These are phyloP conservation scores for Amazona guildingii DNA, from an alignment of 2,113 vertebrate genomes.

Conservation along the genomic window DNA sequence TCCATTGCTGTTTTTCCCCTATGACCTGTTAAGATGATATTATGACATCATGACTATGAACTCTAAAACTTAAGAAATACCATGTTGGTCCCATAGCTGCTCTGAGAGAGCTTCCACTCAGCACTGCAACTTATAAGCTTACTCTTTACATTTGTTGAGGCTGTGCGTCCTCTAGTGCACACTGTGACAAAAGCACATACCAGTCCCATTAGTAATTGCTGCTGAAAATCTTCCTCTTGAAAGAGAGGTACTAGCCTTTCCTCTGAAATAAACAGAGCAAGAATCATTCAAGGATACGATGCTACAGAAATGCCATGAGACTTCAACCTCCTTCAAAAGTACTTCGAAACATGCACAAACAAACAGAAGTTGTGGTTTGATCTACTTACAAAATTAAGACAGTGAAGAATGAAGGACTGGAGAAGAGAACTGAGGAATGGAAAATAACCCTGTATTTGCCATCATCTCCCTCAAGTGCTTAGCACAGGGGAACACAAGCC, in stretches of 20 bases:
- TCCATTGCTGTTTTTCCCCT: not conserved
- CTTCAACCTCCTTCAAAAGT: not conserved
- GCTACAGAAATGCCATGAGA: not conserved
- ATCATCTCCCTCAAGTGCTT: not conserved
- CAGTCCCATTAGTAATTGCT: conserved; percentile 87
- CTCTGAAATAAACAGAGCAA: conserved; percentile 75
- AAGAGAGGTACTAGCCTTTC: conserved; percentile 86
- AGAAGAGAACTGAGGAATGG: not conserved
- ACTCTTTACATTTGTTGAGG: not conserved
- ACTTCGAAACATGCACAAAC: not conserved
- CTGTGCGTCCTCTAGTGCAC: not conserved
- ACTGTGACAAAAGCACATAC: conserved; percentile 73
- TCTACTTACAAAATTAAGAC: not conserved
- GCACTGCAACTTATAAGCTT: not conserved
- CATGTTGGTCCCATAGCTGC: not conserved
- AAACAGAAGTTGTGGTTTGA: not conserved
- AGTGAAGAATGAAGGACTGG: not conserved
- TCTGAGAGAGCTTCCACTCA: not conserved
- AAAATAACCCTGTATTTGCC: not conserved
- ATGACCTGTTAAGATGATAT: not conserved
- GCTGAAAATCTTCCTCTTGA: conserved; percentile 89
- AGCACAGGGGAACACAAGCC: not conserved
- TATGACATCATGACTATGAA: not conserved
- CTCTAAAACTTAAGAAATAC: not conserved
- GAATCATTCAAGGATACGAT: not conserved